A percentile compares a stretch with the other conserved stretches of the same genome.
phyloP scores from a whole-genome alignment of 1,140 invertebrate species.

The Trachymyrmex cornetzi region DNA sequence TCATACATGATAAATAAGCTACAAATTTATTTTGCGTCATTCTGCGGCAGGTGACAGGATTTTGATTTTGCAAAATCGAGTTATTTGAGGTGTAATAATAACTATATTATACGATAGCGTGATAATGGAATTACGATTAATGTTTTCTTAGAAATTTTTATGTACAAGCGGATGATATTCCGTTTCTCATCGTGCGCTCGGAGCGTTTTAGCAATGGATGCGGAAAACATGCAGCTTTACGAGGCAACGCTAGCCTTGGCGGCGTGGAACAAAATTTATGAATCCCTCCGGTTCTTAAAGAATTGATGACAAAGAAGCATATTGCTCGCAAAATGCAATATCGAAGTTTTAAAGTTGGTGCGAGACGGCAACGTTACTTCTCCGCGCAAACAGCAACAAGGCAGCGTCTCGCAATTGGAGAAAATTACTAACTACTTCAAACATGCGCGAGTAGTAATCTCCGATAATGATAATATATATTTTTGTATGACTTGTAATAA shows the following conservation, averaged over 20 bases:
- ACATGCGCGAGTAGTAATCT: constrained; percentile 3
- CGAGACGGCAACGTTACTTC: constrained; percentile 12
- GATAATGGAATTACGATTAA: constrained; percentile 33
- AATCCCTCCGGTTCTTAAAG: constrained; percentile 63
- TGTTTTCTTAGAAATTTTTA: background rate
- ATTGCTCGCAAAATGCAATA: constrained; percentile 60
- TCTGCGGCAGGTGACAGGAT: background rate
- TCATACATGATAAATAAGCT: background rate
- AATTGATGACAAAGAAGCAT: constrained; percentile 63
- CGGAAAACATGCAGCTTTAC: constrained; percentile 54
- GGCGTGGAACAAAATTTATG: constrained; percentile 56
- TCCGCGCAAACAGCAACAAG: background rate
- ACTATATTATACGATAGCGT: background rate
- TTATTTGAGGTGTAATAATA: constrained; percentile 8
- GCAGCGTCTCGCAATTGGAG: background rate
- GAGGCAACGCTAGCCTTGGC: constrained; percentile 38
- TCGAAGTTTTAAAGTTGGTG: constrained; percentile 50
- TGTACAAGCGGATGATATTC: constrained; percentile 16
- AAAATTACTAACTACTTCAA: constrained; percentile 14
- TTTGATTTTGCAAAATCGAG: background rate
- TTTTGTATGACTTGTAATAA: background rate
- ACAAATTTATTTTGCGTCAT: background rate
- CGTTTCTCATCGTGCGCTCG: background rate
- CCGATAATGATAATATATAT: background rate
- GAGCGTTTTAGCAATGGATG: constrained; percentile 34